phyloP scores from a whole-genome alignment of 2,113 vertebrate species.

The Equus przewalskii region DNA sequence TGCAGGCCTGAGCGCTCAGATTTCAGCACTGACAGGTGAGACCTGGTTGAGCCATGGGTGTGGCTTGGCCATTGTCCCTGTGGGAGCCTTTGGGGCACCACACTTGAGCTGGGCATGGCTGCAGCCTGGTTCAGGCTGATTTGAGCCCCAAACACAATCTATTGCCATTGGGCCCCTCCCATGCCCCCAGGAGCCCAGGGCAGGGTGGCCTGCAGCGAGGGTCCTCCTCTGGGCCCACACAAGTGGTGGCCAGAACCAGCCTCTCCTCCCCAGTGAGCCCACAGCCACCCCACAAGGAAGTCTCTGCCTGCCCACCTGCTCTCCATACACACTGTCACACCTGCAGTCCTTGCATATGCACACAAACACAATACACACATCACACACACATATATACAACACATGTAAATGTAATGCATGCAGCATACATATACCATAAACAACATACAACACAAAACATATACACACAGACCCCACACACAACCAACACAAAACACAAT shows the following conservation, averaged over 20 bases:
- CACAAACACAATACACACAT: neutral
- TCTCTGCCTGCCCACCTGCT: neutral
- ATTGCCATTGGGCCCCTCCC: neutral
- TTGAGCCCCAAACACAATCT: neutral
- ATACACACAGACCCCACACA: neutral
- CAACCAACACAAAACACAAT: neutral
- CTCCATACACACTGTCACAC: fast-evolving
- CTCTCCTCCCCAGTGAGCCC: neutral
- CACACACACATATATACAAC: neutral
- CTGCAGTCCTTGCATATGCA: neutral
- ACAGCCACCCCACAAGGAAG: neutral
- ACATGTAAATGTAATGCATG: no score
- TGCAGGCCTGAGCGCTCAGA: neutral
- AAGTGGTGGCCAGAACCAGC: neutral
- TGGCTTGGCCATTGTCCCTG: neutral
- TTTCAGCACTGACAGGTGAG: neutral
- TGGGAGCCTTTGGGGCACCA: neutral
- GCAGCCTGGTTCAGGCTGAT: neutral
- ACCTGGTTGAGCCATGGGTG: neutral
- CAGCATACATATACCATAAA: neutral
- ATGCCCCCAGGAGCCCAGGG: neutral
- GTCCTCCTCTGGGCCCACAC: neutral
- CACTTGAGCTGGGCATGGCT: neutral
- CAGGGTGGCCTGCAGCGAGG: neutral
- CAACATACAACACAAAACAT: neutral